Conservation (phyloP, 1,140 invertebrate species). For the Argopecten irradians region DNA sequence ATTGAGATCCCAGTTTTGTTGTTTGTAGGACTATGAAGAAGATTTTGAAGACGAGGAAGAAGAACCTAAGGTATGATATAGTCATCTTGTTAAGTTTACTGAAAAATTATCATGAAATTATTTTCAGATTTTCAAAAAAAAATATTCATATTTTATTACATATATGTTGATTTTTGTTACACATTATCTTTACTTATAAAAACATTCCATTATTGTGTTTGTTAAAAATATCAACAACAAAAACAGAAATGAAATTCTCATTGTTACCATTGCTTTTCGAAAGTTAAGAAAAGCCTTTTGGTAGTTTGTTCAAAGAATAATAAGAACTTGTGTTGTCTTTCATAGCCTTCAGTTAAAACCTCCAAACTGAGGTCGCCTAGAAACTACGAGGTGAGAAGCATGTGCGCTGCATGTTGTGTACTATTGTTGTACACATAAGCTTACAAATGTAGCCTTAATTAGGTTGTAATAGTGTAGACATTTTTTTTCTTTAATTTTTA, state of each 20-base stretch:
- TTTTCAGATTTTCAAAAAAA: no score
- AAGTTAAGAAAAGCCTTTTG: neutral
- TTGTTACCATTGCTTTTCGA: neutral
- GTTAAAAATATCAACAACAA: no score
- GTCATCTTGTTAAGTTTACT: no score
- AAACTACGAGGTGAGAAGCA: neutral
- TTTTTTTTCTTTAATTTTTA: neutral
- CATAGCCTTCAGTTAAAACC: neutral
- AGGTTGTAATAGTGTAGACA: neutral
- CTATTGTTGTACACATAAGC: neutral
- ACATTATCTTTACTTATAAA: no score
- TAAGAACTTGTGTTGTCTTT: neutral
- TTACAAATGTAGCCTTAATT: neutral
- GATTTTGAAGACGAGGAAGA: conserved; percentile 72
- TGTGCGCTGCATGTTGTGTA: neutral
- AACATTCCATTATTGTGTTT: no score
- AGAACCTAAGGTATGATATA: conserved; percentile 36
- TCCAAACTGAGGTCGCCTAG: neutral
- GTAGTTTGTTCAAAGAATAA: neutral
- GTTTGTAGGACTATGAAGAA: conserved; percentile 70
- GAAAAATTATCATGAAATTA: no score
- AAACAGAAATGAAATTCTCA: no score
- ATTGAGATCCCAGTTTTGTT: neutral
- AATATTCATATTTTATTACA: no score
- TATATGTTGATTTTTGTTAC: no score